These are phyloP conservation scores for Hemaris fuciformis DNA, from an alignment of 2,888 invertebrate genomes.

Conservation along the genomic window DNA sequence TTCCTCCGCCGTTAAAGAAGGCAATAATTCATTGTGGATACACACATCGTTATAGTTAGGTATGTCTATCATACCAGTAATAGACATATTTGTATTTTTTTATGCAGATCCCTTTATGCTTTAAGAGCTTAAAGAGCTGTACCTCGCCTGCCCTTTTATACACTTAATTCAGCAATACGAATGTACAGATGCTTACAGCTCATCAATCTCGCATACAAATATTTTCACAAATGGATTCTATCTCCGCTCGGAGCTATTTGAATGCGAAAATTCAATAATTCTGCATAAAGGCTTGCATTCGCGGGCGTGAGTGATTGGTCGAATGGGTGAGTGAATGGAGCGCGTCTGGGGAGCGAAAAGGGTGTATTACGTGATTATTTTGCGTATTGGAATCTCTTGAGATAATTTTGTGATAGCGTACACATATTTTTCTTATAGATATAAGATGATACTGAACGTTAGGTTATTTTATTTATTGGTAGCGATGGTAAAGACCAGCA, in stretches of 20 bases:
- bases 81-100: too few species aligned
- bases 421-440: constrained; percentile 24
- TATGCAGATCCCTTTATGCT: background rate
- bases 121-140: background rate
- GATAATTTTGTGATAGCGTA: constrained; percentile 48
- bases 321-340: constrained; percentile 58
- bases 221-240: constrained; percentile 57
- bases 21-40: too few species aligned
- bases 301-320: constrained; percentile 58
- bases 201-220: constrained; percentile 36
- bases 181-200: background rate
- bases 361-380: constrained; percentile 52
- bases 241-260: constrained; percentile 45
- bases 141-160: background rate
- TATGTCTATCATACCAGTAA: too few species aligned
- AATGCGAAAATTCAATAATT: constrained; percentile 67
- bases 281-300: constrained; percentile 66
- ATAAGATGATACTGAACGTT: too few species aligned
- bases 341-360: constrained; percentile 31
- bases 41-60: too few species aligned
- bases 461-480: too few species aligned
- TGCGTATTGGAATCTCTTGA: constrained; percentile 49
- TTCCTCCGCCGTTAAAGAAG: too few species aligned
- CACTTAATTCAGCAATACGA: background rate
- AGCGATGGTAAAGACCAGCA: too few species aligned